phyloP scores from a whole-genome alignment of 2,888 invertebrate species.

The Schizaphis graminum region DNA sequence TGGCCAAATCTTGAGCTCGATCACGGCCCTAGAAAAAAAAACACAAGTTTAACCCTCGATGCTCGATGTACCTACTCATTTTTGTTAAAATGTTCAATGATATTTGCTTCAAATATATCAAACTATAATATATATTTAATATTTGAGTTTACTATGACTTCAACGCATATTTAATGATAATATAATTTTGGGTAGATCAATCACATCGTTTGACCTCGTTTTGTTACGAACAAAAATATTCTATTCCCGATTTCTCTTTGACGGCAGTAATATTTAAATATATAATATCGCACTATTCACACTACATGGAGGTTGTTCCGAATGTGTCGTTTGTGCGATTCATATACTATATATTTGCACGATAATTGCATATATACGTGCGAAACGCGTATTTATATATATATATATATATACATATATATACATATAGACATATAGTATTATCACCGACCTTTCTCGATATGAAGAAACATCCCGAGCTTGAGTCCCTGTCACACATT shows the following conservation, averaged over 20 bases:
- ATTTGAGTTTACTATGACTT: neutral
- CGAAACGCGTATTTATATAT: neutral
- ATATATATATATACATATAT: slow-evolving; percentile 19
- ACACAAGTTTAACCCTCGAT: neutral
- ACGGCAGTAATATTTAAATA: neutral
- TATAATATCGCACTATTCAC: neutral
- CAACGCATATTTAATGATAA: neutral
- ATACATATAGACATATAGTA: neutral
- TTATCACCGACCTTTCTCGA: slow-evolving; percentile 73
- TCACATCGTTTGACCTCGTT: slow-evolving; percentile 24
- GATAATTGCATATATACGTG: neutral
- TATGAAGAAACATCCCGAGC: slow-evolving; percentile 80
- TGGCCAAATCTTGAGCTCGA: slow-evolving; percentile 70
- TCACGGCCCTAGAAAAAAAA: slow-evolving; percentile 68
- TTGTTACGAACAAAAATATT: neutral
- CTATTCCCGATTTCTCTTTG: neutral
- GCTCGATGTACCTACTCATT: neutral
- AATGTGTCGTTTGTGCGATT: neutral
- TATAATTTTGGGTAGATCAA: neutral
- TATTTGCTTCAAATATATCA: neutral
- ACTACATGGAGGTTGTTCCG: neutral
- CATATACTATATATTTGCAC: neutral
- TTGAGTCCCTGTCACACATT: slow-evolving; percentile 80
- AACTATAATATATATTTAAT: neutral
- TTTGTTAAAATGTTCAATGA: neutral